Percentiles rank a stretch among this genome's conserved stretches.
These are phyloP conservation scores for Aurelia coerulea DNA, from an alignment of 30 jellyfish, hydroid and myxozoan genomes.

Conservation along the genomic window DNA sequence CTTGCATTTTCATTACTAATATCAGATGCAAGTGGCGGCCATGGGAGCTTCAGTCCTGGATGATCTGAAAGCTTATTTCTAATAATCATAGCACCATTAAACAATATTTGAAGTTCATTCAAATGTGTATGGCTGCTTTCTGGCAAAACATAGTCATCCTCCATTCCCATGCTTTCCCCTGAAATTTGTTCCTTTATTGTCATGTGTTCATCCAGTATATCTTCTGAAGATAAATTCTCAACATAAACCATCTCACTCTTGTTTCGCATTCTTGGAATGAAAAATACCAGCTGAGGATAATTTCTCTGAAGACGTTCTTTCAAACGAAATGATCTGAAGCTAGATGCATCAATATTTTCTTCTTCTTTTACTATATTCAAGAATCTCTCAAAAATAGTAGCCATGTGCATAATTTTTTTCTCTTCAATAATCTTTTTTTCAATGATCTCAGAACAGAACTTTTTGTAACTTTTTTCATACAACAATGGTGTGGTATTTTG, in stretches of 20 bases:
- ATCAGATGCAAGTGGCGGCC: slow-evolving; percentile 80
- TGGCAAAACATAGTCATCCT: not conserved
- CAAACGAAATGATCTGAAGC: slow-evolving; percentile 27
- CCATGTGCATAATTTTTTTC: slow-evolving; percentile 23
- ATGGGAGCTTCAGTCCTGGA: slow-evolving; percentile 9
- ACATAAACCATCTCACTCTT: slow-evolving; percentile 58
- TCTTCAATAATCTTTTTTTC: slow-evolving; percentile 20
- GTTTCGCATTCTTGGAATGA: slow-evolving; percentile 33
- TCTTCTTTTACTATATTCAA: slow-evolving; percentile 31
- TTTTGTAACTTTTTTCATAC: not conserved
- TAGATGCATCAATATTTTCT: slow-evolving; percentile 46
- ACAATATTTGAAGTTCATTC: slow-evolving; percentile 21
- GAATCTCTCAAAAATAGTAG: slow-evolving; percentile 7
- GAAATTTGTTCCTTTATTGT: not conserved
- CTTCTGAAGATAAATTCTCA: slow-evolving; percentile 26
- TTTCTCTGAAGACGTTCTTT: slow-evolving; percentile 6
- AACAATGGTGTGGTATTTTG: slow-evolving; percentile 5
- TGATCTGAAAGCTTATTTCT: slow-evolving; percentile 5
- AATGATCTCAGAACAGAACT: slow-evolving; percentile 21
- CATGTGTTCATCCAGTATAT: slow-evolving; percentile 26
- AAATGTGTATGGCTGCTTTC: not conserved
- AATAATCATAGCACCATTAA: slow-evolving; percentile 15
- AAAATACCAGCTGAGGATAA: slow-evolving; percentile 63
- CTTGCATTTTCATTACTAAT: slow-evolving; percentile 23
- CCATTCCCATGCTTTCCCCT: not conserved